Percentiles rank a stretch among this genome's conserved stretches.
These are phyloP conservation scores for Lophius americanus DNA, from an alignment of 2,797 vertebrate species.

Conservation along the genomic window DNA sequence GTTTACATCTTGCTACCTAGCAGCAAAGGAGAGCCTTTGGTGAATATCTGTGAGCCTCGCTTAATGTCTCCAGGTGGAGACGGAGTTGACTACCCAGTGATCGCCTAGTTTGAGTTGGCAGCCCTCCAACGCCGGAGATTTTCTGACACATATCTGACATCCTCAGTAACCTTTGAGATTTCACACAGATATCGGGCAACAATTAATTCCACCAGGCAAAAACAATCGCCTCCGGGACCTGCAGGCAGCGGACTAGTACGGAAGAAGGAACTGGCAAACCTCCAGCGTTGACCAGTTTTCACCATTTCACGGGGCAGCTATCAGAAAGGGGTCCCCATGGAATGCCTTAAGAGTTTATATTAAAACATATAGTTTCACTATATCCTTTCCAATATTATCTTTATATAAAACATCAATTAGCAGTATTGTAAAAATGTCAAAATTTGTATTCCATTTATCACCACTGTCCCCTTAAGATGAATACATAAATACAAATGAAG, in stretches of 20 bases:
- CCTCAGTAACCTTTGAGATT: slow-evolving; percentile 50
- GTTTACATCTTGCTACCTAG: slow-evolving; percentile 26
- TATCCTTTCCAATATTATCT: not conserved
- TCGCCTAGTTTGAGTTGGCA: slow-evolving; percentile 44
- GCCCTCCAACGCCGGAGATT: slow-evolving; percentile 37
- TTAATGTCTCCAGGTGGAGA: slow-evolving; percentile 11
- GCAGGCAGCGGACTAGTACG: slow-evolving; percentile 40
- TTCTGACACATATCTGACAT: slow-evolving; percentile 62
- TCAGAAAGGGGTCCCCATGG: slow-evolving; percentile 3
- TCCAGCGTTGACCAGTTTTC: slow-evolving; percentile 39
- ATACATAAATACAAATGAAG: not conserved
- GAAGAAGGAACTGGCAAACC: slow-evolving; percentile 41
- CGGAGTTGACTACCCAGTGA: slow-evolving; percentile 36
- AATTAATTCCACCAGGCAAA: slow-evolving; percentile 45
- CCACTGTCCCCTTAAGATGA: fast-evolving
- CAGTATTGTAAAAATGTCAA: too few relatives aligned
- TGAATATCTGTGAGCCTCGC: slow-evolving; percentile 21
- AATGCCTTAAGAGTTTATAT: not conserved
- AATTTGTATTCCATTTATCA: too few relatives aligned
- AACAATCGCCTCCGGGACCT: slow-evolving; percentile 9
- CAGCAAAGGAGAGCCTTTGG: slow-evolving; percentile 13
- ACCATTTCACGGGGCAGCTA: slow-evolving; percentile 5
- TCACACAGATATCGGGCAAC: slow-evolving; percentile 55
- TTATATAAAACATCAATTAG: not conserved
- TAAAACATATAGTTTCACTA: not conserved